Evolutionary conservation across 2,797 vertebrate species (phyloP), one percentile per base, ranked within the genome.

Genomic region (Gouania willdenowi): DNA sequence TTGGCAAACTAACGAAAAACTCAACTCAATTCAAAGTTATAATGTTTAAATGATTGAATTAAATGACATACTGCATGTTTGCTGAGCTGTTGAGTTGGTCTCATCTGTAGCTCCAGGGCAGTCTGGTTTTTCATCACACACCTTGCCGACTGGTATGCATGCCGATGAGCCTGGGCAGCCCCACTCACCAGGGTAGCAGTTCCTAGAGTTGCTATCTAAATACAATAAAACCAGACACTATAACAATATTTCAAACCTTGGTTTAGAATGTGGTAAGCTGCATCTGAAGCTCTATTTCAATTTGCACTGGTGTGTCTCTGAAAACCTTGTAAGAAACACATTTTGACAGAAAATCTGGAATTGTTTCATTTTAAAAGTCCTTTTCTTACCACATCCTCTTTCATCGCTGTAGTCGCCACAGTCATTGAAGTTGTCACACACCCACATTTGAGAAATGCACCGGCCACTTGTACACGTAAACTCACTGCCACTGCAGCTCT

Each of bases 161-260:
- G 26, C 8, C 0, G 71, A 35, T 0, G 86, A 86, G 25, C 67
- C 75, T 1, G 87, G 87, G 24, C 88, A 89, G 4, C 82, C 81
- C 88, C 88, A 89, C 47, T 89, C 87, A 4, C 88, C 84, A 4
- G 88, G 83, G 62, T 88, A 87, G 76, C 88, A 89, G 37, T 75
- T 81, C 26, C 81, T 41, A 3, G 79, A 81, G 56, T 84, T 37
- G 37, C 83, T 86, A 14, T 87, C 87, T 89, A 41, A 37, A 14
- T 2, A 14, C 14, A 14, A 2, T 14, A 14, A 20, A 20, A 20
- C 19, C 4, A 20, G 19, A 20, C 2, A n/a, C n/a, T n/a, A n/a
- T n/a, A n/a, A n/a, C n/a, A n/a, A n/a, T n/a, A n/a, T n/a, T n/a
- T n/a, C n/a, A n/a, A n/a, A n/a, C n/a, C n/a, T n/a, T n/a, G n/a